Evolutionary conservation across 35 echinoderm and acorn worm species (phyloP).

Genomic region (Patiria miniata): DNA sequence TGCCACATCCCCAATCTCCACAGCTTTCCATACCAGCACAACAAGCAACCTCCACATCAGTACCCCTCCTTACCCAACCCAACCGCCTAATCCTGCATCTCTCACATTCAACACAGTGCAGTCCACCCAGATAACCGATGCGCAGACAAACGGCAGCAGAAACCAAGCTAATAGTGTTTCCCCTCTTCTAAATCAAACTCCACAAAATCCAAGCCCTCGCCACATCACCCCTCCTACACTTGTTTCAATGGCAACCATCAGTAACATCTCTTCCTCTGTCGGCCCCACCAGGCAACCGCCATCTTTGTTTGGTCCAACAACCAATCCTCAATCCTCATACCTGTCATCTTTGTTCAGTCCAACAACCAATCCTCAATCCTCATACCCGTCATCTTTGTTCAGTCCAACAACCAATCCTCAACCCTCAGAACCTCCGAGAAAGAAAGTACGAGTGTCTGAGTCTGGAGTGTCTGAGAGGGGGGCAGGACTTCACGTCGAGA

Average conservation of each 20-base stretch:
- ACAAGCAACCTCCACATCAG: no score
- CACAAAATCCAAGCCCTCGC: no score
- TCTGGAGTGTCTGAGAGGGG: not conserved
- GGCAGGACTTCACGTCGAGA: not conserved
- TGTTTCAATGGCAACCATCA: not conserved
- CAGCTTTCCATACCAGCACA: no score
- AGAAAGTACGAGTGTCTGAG: not conserved
- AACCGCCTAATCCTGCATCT: no score
- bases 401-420: not conserved
- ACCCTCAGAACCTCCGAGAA: not conserved
- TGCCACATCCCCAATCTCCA: no score
- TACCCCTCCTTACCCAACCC: no score
- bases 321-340: not conserved
- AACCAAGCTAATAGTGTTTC: no score
- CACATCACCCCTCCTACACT: not conserved
- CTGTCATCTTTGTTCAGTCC: not conserved
- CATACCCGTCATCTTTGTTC: not conserved
- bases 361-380: not conserved
- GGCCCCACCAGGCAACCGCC: not conserved
- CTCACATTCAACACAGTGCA: no score
- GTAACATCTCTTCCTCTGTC: not conserved
- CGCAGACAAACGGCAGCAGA: no score
- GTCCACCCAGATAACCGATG: no score
- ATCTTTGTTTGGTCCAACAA: not conserved
- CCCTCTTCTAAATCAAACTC: no score